Percentiles rank a stretch among this genome's conserved stretches.
These are phyloP conservation scores for Phrynocephalus guinanensis DNA, from an alignment of 2,797 vertebrate genomes.

Conservation along the genomic window DNA sequence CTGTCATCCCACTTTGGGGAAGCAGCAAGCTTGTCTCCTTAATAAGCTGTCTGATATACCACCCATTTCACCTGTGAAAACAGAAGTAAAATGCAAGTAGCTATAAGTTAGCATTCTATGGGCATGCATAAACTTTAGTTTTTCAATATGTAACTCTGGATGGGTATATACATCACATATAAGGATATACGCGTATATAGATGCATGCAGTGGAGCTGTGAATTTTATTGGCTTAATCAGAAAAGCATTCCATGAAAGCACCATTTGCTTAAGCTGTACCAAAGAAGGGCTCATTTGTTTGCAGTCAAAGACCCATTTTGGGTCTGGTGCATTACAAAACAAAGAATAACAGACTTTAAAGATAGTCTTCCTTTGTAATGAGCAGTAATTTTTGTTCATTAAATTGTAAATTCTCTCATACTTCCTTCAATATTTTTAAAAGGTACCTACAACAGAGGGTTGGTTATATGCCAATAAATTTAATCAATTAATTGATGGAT, in stretches of 20 bases:
- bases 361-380: constrained; percentile 10
- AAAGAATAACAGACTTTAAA: constrained; percentile 4
- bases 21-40: constrained; percentile 74
- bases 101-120: constrained; percentile 62
- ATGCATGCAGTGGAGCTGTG: not conserved
- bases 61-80: constrained; percentile 76
- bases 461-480: constrained; percentile 33
- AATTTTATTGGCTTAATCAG: constrained; percentile 12
- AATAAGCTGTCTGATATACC: constrained; percentile 78
- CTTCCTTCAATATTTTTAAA: constrained; percentile 24
- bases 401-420: constrained; percentile 31
- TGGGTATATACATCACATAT: not conserved
- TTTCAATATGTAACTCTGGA: not conserved
- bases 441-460: constrained; percentile 27
- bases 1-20: constrained; percentile 70
- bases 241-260: not conserved
- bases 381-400: constrained; percentile 17
- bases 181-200: not conserved
- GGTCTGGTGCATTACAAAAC: not conserved
- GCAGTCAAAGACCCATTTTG: not conserved
- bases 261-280: constrained; percentile 11
- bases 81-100: constrained; percentile 68
- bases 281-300: not conserved
- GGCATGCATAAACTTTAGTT: constrained; percentile 44
- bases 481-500: constrained; percentile 37